Conservation (phyloP, 2,797 vertebrate genomes). For the Xenops minutus region DNA sequence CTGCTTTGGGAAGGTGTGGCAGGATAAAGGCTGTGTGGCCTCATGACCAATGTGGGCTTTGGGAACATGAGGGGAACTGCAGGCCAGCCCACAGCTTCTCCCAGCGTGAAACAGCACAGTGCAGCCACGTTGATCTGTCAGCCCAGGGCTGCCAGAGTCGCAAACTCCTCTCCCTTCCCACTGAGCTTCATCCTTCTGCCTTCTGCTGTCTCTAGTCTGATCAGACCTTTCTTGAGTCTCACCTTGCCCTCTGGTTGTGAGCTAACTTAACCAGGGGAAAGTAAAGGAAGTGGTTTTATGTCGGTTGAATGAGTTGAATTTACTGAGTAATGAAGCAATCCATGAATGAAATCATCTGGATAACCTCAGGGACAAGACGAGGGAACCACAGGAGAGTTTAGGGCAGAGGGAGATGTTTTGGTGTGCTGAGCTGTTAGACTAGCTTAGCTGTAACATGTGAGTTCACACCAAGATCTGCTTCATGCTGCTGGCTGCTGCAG, state of each 20-base stretch:
- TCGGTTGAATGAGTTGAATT: not conserved
- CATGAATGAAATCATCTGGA: not conserved
- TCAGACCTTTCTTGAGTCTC: not conserved
- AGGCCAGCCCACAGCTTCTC: not conserved
- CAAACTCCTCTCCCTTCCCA: not conserved
- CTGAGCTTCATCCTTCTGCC: constrained; percentile 8
- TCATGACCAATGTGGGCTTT: not conserved
- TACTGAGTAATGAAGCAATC: not conserved
- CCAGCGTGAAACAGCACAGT: not conserved
- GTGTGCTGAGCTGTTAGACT: not conserved
- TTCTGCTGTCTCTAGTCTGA: constrained; percentile 5
- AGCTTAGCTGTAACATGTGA: not conserved
- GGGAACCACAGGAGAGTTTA: not conserved
- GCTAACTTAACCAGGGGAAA: not conserved
- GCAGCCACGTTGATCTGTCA: not conserved
- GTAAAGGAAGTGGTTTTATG: not conserved
- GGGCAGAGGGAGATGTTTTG: not conserved
- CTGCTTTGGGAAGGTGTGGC: not conserved
- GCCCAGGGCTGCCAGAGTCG: not conserved
- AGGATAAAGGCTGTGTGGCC: not conserved
- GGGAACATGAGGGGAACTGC: accelerated
- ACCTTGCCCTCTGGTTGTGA: not conserved
- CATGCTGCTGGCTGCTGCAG: not conserved
- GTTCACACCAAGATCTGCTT: not conserved
- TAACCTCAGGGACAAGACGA: not conserved